phyloP scores from a whole-genome alignment of 2,888 invertebrate species.

The Spodoptera exigua region DNA sequence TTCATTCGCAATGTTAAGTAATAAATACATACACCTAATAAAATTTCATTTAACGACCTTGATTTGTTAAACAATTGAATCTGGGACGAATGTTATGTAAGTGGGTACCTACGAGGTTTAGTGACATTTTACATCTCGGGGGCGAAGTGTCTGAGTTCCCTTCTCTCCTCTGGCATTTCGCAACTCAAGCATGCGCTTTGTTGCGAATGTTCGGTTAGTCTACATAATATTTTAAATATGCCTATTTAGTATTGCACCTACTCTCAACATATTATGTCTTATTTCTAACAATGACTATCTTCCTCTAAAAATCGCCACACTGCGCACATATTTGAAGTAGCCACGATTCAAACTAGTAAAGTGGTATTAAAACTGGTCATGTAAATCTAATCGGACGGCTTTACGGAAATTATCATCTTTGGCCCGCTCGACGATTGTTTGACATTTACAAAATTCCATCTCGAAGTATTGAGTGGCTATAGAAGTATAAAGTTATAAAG shows the following conservation, averaged over 20 bases:
- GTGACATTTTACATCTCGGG: constrained; percentile 81
- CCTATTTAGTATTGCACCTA: constrained; percentile 16
- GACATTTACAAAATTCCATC: constrained; percentile 37
- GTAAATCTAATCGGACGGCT: constrained; percentile 57
- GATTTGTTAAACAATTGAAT: constrained; percentile 75
- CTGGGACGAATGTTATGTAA: constrained; percentile 81
- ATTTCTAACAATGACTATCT: constrained; percentile 11
- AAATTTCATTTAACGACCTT: constrained; percentile 72
- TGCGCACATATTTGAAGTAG: constrained; percentile 23
- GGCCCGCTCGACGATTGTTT: constrained; percentile 32
- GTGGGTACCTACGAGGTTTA: constrained; percentile 60
- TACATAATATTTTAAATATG: constrained; percentile 50
- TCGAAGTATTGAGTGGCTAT: background rate
- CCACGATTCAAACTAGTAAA: constrained; percentile 40
- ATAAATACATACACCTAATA: constrained; percentile 16
- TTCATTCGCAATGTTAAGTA: constrained; percentile 58
- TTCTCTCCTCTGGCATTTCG: constrained; percentile 73
- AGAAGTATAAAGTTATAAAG: no score
- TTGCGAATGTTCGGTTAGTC: constrained; percentile 65
- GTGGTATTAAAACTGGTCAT: constrained; percentile 58
- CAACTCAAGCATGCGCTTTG: constrained; percentile 65
- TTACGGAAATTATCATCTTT: constrained; percentile 52
- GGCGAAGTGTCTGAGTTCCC: constrained; percentile 73
- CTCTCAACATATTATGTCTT: background rate
- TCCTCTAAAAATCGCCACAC: constrained; percentile 19